These are phyloP conservation scores for Vireo griseus DNA, from an alignment of 2,797 vertebrate species.

Conservation along the genomic window DNA sequence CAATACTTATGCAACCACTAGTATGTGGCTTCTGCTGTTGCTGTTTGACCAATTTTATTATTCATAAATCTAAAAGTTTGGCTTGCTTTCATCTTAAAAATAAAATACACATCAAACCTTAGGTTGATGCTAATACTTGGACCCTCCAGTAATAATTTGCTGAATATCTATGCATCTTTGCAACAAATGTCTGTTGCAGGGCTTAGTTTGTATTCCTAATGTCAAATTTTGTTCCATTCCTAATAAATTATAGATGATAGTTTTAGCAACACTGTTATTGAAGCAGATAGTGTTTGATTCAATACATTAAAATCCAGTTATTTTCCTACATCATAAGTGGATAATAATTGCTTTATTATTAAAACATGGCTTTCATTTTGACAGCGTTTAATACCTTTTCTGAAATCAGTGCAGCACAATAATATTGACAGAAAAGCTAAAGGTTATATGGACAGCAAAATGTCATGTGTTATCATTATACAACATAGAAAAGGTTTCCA, in stretches of 20 bases:
- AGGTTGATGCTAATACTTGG: not conserved
- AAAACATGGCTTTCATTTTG: conserved; percentile 27
- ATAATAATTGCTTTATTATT: conserved; percentile 54
- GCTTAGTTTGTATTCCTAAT: not conserved
- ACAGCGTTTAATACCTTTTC: conserved; percentile 6
- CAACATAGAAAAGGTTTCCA: conserved; percentile 32
- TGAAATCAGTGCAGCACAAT: not conserved
- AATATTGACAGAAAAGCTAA: conserved; percentile 46
- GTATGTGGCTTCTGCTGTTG: not conserved
- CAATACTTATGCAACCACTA: not conserved
- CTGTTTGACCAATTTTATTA: not conserved
- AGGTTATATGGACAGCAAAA: conserved; percentile 37
- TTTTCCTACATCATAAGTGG: conserved; percentile 4
- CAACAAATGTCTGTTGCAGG: not conserved
- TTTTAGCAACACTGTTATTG: conserved; percentile 23
- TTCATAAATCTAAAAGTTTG: not conserved
- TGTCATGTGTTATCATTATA: conserved; percentile 33
- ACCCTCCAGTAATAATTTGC: not conserved
- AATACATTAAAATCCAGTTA: conserved; percentile 61
- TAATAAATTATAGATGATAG: conserved; percentile 33
- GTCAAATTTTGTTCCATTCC: not conserved
- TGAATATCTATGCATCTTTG: not conserved
- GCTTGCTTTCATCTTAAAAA: not conserved
- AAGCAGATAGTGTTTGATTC: conserved; percentile 46
- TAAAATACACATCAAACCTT: not conserved